phyloP scores from a whole-genome alignment of 2,113 vertebrate genomes.

The Chaenocephalus aceratus region DNA sequence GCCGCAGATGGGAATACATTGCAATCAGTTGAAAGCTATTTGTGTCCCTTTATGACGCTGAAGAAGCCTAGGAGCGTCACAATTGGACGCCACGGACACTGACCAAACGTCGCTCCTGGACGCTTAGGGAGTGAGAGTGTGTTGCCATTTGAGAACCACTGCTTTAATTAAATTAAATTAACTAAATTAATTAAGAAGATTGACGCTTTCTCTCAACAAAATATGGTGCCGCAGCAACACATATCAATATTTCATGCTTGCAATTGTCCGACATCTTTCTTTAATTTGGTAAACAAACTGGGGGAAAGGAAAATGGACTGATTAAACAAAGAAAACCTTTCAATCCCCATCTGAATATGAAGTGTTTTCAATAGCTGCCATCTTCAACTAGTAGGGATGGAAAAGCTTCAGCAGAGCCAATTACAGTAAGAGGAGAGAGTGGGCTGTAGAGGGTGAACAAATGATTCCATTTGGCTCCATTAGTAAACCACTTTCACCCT shows the following conservation, averaged over 20 bases:
- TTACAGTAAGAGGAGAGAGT: slow-evolving; percentile 42
- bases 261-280: neutral
- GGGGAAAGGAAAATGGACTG: neutral
- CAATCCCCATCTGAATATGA: slow-evolving; percentile 8
- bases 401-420: slow-evolving; percentile 37
- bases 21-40: too few relatives aligned
- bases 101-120: too few relatives aligned
- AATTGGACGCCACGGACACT: too few relatives aligned
- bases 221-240: neutral
- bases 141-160: too few relatives aligned
- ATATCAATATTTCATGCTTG: slow-evolving; percentile 3
- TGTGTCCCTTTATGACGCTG: too few relatives aligned
- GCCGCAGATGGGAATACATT: too few relatives aligned
- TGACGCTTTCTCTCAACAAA: neutral
- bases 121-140: too few relatives aligned
- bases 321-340: neutral
- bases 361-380: slow-evolving; percentile 11
- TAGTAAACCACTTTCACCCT: slow-evolving; percentile 58
- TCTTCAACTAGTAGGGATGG: slow-evolving; percentile 24
- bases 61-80: too few relatives aligned
- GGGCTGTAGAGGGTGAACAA: slow-evolving; percentile 39
- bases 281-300: neutral
- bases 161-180: too few relatives aligned
- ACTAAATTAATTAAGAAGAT: neutral
- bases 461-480: slow-evolving; percentile 64